phyloP scores from a whole-genome alignment of 2,888 invertebrate genomes.

The Lymantria dispar region DNA sequence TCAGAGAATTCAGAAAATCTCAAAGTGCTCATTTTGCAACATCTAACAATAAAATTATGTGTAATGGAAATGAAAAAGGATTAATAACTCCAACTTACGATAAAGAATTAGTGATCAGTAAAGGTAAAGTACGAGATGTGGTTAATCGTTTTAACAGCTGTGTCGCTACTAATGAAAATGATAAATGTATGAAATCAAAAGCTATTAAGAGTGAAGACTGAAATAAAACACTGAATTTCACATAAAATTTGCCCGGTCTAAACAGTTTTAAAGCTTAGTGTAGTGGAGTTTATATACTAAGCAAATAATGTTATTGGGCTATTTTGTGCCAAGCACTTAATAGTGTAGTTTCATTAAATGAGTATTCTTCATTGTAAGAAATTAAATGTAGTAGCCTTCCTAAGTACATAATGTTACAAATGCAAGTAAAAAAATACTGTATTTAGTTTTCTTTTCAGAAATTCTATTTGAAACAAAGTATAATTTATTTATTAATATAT shows the following conservation, averaged over 20 bases:
- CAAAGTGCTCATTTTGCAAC: constrained; percentile 60
- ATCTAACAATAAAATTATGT: constrained; percentile 37
- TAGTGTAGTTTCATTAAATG: constrained; percentile 38
- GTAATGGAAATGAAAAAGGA: constrained; percentile 60
- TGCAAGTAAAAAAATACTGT: not conserved
- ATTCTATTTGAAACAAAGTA: not conserved
- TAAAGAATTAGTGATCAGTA: constrained; percentile 71
- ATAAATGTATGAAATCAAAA: constrained; percentile 44
- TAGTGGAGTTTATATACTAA: constrained; percentile 28
- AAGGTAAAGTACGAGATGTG: constrained; percentile 75
- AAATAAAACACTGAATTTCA: constrained; percentile 21
- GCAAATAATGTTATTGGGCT: constrained; percentile 26
- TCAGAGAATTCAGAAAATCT: constrained; percentile 68
- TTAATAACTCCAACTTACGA: constrained; percentile 71
- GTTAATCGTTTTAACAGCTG: constrained; percentile 71
- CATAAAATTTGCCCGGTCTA: constrained; percentile 41
- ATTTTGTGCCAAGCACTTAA: constrained; percentile 57
- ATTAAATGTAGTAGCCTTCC: constrained; percentile 14
- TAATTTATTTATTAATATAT: not conserved
- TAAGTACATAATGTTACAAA: constrained; percentile 8
- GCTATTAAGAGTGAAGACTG: constrained; percentile 54
- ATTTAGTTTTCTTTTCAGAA: not conserved
- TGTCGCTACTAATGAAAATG: constrained; percentile 39
- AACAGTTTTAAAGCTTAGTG: constrained; percentile 31
- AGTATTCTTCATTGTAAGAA: constrained; percentile 9